Evolutionary conservation across 2,797 vertebrate genomes (phyloP).

Genomic region (Naso thynnoides): DNA sequence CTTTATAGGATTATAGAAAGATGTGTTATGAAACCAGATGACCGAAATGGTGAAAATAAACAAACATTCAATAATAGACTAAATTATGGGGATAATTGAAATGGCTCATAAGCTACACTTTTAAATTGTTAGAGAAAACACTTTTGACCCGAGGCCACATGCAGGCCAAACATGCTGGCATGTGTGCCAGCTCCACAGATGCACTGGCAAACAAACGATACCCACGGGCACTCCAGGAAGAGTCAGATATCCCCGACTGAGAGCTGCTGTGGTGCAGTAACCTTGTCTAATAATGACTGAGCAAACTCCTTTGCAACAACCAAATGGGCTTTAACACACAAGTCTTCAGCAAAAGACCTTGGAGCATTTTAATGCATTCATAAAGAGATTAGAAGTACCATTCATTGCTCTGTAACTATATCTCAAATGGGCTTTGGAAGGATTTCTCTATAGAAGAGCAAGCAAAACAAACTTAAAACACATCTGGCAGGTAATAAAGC

Average conservation of each 20-base stretch:
- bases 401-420: constrained; percentile 2
- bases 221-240: constrained; percentile 35
- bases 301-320: neutral
- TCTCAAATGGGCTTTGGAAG: neutral
- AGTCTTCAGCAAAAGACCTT: constrained; percentile 8
- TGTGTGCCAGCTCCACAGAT: constrained; percentile 37
- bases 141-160: constrained; percentile 29
- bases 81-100: neutral
- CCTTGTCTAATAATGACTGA: constrained; percentile 38
- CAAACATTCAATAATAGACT: neutral
- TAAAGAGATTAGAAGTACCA: constrained; percentile 12
- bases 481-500: neutral
- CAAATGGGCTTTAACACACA: constrained; percentile 32
- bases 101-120: constrained; percentile 6
- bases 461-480: neutral
- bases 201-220: constrained; percentile 33
- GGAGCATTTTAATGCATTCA: constrained; percentile 18
- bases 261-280: constrained; percentile 38
- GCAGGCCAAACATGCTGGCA: constrained; percentile 21
- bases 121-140: constrained; percentile 5
- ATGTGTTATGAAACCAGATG: neutral
- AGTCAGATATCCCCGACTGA: constrained; percentile 48
- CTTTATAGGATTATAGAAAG: neutral
- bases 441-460: constrained; percentile 9
- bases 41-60: neutral